Evolutionary conservation across 2,797 vertebrate genomes (phyloP).

Genomic region (Aldrovandia affinis): DNA sequence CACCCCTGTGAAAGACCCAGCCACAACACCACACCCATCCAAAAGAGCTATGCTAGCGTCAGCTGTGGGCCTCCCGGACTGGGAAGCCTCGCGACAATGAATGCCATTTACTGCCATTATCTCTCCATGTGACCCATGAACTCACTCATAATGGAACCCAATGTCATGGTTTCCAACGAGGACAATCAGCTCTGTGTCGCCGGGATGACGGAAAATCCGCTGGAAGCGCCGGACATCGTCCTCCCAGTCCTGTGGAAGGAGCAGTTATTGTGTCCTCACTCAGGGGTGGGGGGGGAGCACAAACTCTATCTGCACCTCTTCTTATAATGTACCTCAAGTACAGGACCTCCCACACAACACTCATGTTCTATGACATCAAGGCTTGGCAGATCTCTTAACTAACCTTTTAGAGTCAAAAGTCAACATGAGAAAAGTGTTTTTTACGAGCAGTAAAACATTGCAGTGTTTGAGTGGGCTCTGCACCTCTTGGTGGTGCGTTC

Average conservation of each 20-base stretch:
- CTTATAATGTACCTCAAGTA: neutral
- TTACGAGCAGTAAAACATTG: neutral
- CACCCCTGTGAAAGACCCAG: neutral
- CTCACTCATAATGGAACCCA: slow-evolving; percentile 95
- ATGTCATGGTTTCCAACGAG: slow-evolving; percentile 92
- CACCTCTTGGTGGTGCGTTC: no score
- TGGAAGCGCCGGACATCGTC: slow-evolving; percentile 86
- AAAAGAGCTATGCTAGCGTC: neutral
- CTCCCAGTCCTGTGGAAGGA: slow-evolving; percentile 82
- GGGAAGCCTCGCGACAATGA: neutral
- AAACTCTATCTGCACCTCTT: neutral
- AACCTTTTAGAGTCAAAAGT: neutral
- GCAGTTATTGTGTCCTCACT: neutral
- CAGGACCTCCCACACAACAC: neutral
- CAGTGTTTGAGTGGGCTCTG: neutral
- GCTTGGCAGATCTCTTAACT: neutral
- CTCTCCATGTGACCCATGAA: slow-evolving; percentile 1
- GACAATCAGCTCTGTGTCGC: slow-evolving; percentile 83
- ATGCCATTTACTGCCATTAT: neutral
- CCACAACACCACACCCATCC: neutral
- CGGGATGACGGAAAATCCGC: slow-evolving; percentile 82
- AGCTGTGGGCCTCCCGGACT: neutral
- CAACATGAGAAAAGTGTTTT: no score
- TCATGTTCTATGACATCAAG: neutral
- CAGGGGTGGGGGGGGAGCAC: neutral